Conservation (phyloP, 37 sponge, comb jelly and placozoan genomes). For the Axinella damicornis region DNA sequence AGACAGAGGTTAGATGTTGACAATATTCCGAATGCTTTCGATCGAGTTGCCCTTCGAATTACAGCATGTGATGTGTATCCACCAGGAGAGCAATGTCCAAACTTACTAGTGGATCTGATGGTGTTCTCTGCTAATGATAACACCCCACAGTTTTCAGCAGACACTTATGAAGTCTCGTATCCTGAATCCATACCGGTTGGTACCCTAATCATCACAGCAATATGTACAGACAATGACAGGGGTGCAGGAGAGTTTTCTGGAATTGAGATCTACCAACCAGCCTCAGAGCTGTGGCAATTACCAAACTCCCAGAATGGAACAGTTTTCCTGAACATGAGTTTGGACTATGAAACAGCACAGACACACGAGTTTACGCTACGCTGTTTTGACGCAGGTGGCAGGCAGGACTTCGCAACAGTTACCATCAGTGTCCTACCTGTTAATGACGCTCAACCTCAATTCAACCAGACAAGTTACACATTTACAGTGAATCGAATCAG, state of each 20-base stretch:
- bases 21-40: neutral
- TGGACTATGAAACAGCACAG: neutral
- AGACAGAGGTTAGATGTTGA: neutral
- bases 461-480: neutral
- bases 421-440: slow-evolving; percentile 12
- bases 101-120: neutral
- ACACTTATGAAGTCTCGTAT: neutral
- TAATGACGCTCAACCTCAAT: slow-evolving; percentile 4
- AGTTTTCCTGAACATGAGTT: neutral
- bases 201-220: neutral
- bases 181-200: neutral
- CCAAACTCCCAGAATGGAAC: too few relatives aligned
- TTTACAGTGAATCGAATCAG: neutral
- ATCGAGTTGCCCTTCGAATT: neutral
- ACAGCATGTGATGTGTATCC: neutral
- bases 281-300: neutral
- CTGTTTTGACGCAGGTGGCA: neutral
- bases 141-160: neutral
- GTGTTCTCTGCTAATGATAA: neutral
- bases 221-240: neutral
- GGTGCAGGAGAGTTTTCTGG: neutral
- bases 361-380: neutral
- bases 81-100: neutral
- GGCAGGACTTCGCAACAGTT: neutral
- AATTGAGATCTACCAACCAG: neutral